phyloP scores from a whole-genome alignment of 2,113 vertebrate genomes.

The Rhodinocichla rosea region DNA sequence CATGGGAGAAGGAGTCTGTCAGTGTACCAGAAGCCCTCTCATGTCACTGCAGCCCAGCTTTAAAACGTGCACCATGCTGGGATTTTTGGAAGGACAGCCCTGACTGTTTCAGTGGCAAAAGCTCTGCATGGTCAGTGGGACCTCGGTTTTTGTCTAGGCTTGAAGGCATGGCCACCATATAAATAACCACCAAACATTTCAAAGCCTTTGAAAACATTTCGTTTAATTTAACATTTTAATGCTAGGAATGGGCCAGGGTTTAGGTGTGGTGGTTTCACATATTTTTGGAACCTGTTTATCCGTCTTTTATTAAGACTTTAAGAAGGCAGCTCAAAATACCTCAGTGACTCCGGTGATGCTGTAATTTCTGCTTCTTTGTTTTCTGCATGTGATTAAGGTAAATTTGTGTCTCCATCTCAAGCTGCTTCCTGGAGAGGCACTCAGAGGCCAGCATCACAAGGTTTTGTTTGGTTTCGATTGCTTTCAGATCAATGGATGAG shows the following conservation, averaged over 20 bases:
- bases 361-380: conserved; percentile 51
- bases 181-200: conserved; percentile 11
- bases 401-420: conserved; percentile 14
- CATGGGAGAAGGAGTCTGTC: fast-evolving
- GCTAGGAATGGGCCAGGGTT: conserved; percentile 16
- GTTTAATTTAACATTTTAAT: conserved; percentile 35
- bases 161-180: not conserved
- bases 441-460: not conserved
- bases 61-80: not conserved
- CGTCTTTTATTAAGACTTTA: conserved; percentile 49
- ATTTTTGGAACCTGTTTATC: conserved; percentile 65
- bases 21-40: not conserved
- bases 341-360: conserved; percentile 19
- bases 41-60: not conserved
- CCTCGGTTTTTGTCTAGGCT: not conserved
- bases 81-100: not conserved
- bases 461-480: not conserved
- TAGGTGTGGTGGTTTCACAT: conserved; percentile 66
- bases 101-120: not conserved
- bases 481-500: not conserved
- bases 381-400: conserved; percentile 25
- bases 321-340: conserved; percentile 40
- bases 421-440: not conserved
- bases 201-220: conserved; percentile 16
- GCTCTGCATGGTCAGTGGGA: not conserved